Evolutionary conservation across 1,140 invertebrate species (phyloP), one percentile per base, ranked within the genome.

Genomic region (Temnothorax curvispinosus): DNA sequence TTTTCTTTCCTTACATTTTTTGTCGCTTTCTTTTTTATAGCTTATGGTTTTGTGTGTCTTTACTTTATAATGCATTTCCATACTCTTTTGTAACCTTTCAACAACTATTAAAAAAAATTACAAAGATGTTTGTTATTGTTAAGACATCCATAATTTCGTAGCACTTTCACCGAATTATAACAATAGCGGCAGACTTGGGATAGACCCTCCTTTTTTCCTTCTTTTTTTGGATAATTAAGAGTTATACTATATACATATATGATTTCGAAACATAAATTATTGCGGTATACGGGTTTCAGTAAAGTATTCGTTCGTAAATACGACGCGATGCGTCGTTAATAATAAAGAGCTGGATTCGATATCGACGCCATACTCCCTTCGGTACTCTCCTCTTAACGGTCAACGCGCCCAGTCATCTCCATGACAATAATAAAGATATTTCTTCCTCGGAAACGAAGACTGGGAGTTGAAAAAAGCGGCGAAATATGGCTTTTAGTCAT

Each of bases 361-460:
- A 44, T 78, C 44, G 75, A 74, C 77, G 78, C 60, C 77, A 67
- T 56, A 72, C 27, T 86, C 74, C 65, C 27, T 32, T 35, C 64
- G 27, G 27, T 27, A 27, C 27, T 27, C 1, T 87, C 44, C 80
- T 21, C 21, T 21, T 38, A 44, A 56, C 11, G 18, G 47, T 21
- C n/a, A 58, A 44, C 27, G 69, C 85, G 8, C 27, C 38, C 85
- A 89, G 89, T 93, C 90, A 95, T 95, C 93, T 94, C 93, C 94
- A 94, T 95, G 91, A 95, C 92, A 95, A 95, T 95, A 94, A 95
- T 95, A 95, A 91, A 95, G 94, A 94, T 95, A 94, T 94, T 94
- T 93, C 92, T 91, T 88, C 67, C 62, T 35, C 11, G 44, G 44
- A 50, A 84, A 86, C 85, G 64, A 65, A 86, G 64, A 77, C 88